Base-by-base conservation (phyloP, 2,113 vertebrate genomes). In the Neodon shergylaensis region DNA sequence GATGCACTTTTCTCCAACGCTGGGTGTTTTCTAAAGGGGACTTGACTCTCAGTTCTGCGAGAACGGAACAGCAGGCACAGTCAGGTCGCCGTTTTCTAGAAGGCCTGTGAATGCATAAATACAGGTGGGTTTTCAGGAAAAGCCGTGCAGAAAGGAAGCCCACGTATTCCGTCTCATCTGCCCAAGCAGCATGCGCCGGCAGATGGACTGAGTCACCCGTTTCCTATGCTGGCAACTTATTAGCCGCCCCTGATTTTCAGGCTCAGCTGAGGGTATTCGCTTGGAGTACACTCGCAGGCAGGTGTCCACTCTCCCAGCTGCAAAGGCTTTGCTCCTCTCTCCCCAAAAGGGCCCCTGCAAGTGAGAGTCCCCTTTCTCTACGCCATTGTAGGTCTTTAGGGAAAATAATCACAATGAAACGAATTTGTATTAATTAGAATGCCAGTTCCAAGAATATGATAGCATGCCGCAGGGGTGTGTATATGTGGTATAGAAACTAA, bases 391-490 rank as follows among this genome's bases (percentile, higher is more conserved):
- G 3, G 33, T 93, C 52, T 93, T 84, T 84, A 76, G 47, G 49
- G 83, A 92, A 96, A 92, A 94, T 8, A 77, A 92, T 49, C 88
- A 82, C 63, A 96, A 88, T 76, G 91, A 95, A 96, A 78, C 76
- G 96, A 1, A 3, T 88, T 92, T 58, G n/a, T 72, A 36, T 97
- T 95, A 90, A 96, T 96, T 94, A 96, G 92, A 97, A 92, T 83
- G 72, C 54, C 42, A 88, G 47, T 61, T 84, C 44, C 92, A 88
- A 33, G 92, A 97, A 91, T 94, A 54, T 44, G 72, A 88, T 21
- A 66, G 84, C 86, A 96, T 81, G 87, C 72, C 82, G 78, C 90
- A 33, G 39, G 74, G 92, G 63, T 54, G n/a, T 95, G 83, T 96
- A 28, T 58, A 78, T 52, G 5, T 22, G 11, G 47, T 24, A 19